These are phyloP conservation scores for Turritopsis rubra DNA, from an alignment of 30 jellyfish, hydroid and myxozoan genomes.

Conservation along the genomic window DNA sequence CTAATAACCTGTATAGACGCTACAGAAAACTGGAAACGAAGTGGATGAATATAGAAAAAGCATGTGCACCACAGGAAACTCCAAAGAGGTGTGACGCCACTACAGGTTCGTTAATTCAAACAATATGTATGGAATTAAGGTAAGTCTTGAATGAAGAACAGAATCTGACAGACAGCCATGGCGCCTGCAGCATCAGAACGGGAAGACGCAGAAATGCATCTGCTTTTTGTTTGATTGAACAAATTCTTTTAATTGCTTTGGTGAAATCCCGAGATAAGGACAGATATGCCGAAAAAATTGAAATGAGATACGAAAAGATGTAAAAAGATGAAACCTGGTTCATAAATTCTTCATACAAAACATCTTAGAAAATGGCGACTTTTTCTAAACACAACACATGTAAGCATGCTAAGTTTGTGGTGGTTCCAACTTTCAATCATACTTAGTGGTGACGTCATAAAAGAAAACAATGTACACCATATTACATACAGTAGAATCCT, in stretches of 20 bases:
- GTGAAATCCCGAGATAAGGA: too few species aligned
- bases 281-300: too few species aligned
- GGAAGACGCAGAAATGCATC: too few species aligned
- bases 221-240: too few species aligned
- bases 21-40: not conserved
- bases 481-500: not conserved
- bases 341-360: too few species aligned
- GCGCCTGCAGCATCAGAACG: too few species aligned
- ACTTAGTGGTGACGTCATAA: not conserved
- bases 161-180: too few species aligned
- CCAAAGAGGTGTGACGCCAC: not conserved
- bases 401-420: not conserved
- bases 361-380: not conserved
- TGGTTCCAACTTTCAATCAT: too few species aligned
- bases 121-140: too few species aligned
- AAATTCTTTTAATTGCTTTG: too few species aligned
- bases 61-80: not conserved
- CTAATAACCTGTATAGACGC: not conserved
- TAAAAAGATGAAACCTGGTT: not conserved
- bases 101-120: too few species aligned
- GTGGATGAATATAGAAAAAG: not conserved
- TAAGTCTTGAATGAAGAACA: too few species aligned
- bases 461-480: not conserved
- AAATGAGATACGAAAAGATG: not conserved
- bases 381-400: not conserved